Conservation (phyloP, 2,113 vertebrate species). For the Egretta garzetta region DNA sequence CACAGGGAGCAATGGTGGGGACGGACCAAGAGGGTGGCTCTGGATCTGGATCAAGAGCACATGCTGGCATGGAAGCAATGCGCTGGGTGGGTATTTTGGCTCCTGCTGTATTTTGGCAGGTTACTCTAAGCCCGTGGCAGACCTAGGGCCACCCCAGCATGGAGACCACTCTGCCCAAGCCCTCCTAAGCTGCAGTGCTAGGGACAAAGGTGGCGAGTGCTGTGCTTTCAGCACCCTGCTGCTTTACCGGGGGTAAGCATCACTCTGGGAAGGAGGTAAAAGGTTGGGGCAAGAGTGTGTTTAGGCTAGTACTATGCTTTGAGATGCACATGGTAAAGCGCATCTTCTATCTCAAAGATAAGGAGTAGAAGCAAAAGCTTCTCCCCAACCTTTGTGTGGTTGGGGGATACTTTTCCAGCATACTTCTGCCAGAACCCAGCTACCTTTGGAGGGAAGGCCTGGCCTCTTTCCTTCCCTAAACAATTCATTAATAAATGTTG, state of each 20-base stretch:
- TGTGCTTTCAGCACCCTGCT: not conserved
- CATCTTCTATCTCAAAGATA: not conserved
- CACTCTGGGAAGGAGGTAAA: not conserved
- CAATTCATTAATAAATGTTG: not conserved
- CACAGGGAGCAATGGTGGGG: not conserved
- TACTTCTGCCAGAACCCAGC: not conserved
- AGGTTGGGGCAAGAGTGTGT: not conserved
- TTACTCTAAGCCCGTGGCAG: not conserved
- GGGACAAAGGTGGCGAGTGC: not conserved
- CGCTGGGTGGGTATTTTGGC: not conserved
- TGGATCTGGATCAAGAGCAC: not conserved
- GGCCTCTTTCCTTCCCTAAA: not conserved
- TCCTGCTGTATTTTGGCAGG: not conserved
- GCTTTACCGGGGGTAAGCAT: not conserved
- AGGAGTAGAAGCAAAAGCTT: not conserved
- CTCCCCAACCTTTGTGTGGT: not conserved
- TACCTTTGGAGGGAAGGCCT: not conserved
- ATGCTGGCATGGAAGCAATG: not conserved
- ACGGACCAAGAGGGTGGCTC: not conserved
- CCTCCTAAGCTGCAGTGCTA: not conserved
- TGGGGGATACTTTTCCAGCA: not conserved
- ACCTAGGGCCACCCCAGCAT: not conserved
- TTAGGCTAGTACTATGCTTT: not conserved
- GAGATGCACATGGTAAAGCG: not conserved
- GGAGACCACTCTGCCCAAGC: not conserved